Base-by-base conservation (phyloP, 2,888 invertebrate genomes). In the Nebria salina region DNA sequence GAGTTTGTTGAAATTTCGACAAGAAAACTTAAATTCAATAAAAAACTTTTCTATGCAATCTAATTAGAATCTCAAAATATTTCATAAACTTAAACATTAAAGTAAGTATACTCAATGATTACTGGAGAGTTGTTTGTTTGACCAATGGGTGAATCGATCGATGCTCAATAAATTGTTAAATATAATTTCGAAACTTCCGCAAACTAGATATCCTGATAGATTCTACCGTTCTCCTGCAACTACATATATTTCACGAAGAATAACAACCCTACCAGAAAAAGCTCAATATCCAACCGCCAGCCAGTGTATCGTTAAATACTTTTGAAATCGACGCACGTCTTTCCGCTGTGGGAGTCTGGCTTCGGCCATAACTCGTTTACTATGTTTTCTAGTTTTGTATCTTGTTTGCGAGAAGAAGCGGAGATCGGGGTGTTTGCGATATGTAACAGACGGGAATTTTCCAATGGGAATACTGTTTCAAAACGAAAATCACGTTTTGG, bases 301-400 rank as follows among this genome's bases (percentile, higher is more conserved):
- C 54, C 0, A 54, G 54, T 54, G 54, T 54, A 54, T 78, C 65
- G 73, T 78, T 78, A 73, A 78, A 78, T 78, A 72, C 9, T 78
- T 78, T 65, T 26, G 65, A 20, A 78, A 78, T 78, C 77, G 15
- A 73, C 26, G 65, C 77, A 78, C 77, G 77, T 73, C 15, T 15
- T 70, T 65, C 15, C 34, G 25, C 34, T 78, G 65, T 65, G 72
- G 15, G 34, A 41, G 64, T 54, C 42, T 54, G 13, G 65, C 68
- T n/a, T 6, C 13, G n/a, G 26, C 64, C 65, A 73, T 73, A 78
- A 73, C 72, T 77, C 72, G 73, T 64, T 78, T 72, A 78, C 65
- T 73, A 72, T 72, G 65, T 73, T 77, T 54, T 9, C 54, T n/a
- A 77, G 77, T 77, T 77, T 65, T 77, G 43, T 77, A 72, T 72